phyloP scores from a whole-genome alignment of 2,888 invertebrate species.

The Caenorhabditis doughertyi region DNA sequence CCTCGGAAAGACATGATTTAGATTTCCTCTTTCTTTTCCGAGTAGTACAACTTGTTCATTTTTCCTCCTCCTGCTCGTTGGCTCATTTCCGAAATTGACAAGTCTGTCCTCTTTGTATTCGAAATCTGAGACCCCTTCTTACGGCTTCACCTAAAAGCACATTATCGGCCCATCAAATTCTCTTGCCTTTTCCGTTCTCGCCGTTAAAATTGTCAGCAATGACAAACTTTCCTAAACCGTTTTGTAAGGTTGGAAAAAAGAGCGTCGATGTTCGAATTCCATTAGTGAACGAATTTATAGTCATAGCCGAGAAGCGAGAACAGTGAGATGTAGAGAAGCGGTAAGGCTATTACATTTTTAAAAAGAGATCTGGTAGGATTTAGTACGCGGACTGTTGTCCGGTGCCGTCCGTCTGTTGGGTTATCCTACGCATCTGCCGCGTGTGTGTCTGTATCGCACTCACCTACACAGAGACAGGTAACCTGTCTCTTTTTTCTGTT shows the following conservation, averaged over 20 bases:
- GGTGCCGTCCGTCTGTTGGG: slow-evolving; percentile 52
- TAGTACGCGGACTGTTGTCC: slow-evolving; percentile 31
- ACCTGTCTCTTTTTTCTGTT: slow-evolving; percentile 52
- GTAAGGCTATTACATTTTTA: slow-evolving; percentile 34
- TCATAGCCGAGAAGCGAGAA: background rate
- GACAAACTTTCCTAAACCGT: slow-evolving; percentile 40
- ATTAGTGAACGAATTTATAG: slow-evolving; percentile 53
- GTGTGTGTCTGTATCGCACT: slow-evolving; percentile 41
- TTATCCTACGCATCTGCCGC: slow-evolving; percentile 40
- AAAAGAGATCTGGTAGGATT: slow-evolving; percentile 50
- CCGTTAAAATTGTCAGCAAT: slow-evolving; percentile 10
- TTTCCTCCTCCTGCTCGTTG: slow-evolving; percentile 12
- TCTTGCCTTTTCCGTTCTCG: slow-evolving; percentile 28
- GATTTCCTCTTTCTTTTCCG: slow-evolving; percentile 26
- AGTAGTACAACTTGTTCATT: slow-evolving; percentile 48
- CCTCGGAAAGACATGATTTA: slow-evolving; percentile 1
- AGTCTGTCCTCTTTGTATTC: slow-evolving; percentile 43
- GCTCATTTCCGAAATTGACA: slow-evolving; percentile 59
- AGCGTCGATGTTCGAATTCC: slow-evolving; percentile 34
- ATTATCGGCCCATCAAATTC: slow-evolving; percentile 50
- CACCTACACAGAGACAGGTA: slow-evolving; percentile 48
- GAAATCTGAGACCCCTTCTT: slow-evolving; percentile 32
- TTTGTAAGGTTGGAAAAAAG: slow-evolving; percentile 37
- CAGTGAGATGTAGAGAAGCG: slow-evolving; percentile 7
- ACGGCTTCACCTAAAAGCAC: slow-evolving; percentile 56